Base-by-base conservation (phyloP, 1,140 invertebrate genomes). In the Oryctes rhinoceros region DNA sequence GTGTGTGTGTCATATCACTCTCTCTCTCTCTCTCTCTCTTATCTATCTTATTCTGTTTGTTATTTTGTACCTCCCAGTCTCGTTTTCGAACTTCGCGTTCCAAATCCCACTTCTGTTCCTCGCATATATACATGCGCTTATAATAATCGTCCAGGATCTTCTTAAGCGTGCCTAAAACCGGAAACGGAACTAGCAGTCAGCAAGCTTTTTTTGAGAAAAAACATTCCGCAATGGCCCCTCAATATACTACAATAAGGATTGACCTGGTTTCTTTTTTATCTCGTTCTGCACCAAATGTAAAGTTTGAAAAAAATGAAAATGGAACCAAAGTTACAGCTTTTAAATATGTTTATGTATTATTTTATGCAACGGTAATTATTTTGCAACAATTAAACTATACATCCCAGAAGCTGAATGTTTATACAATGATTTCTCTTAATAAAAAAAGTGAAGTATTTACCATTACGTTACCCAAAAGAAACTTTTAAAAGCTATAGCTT, bases 41-140 rank as follows among this genome's bases (percentile, higher is more conserved):
- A 49, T 15, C 13, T 74, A 15, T 20, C 47, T 11, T 44, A 49
- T 30, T 76, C 44, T 76, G 18, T 59, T 30, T 78, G 13, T 78
- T 20, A 30, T 71, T 24, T 65, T 78, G 92, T 95, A 98, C 96
- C 96, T 98, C 97, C 91, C 94, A 96, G 92, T 98, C 97, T 93
- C 96, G 97, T 92, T 96, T 97, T 91, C 95, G 94, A 91, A 99
- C 96, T 94, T 98, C 96, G 92, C 96, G 94, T 94, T 99, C 97
- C 94, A 99, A 97, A 95, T 99, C 97, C 94, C 97, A 99, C 93
- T 98, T 98, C 91, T 98, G 96, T 92, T 96, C 95, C 92, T 99
- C 97, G 92, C 97, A 96, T 91, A 95, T 91, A 92, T 94, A 94
- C 92, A 98, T 94, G 91, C 96, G 96, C 89, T 96, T 94, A 94